Conservation (phyloP, 1,140 invertebrate genomes). For the Drosophila chauvacae region DNA sequence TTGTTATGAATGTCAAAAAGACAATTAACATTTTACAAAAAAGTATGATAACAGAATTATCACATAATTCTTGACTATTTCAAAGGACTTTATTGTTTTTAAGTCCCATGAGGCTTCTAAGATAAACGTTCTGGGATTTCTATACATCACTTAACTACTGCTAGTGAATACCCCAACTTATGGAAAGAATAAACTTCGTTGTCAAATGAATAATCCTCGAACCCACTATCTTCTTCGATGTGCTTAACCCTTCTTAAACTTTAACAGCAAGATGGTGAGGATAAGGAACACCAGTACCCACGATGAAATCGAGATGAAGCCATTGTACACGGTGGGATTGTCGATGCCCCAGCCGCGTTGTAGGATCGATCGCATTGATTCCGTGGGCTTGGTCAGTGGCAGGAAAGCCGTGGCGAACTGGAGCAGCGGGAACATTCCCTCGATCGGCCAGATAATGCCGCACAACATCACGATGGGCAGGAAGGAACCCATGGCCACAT, state of each 20-base stretch:
- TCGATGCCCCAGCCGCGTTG: constrained; percentile 94
- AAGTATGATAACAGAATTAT: constrained; percentile 5
- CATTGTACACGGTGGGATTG: constrained; percentile 92
- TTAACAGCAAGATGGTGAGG: constrained; percentile 91
- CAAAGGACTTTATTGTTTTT: not conserved
- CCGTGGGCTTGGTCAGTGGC: constrained; percentile 96
- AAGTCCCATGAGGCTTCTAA: not conserved
- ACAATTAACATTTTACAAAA: not conserved
- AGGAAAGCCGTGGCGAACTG: constrained; percentile 92
- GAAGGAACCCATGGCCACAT: constrained; percentile 96
- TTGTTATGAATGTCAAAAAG: not conserved
- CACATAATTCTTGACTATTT: constrained; percentile 8
- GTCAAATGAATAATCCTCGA: not conserved
- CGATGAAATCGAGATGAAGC: constrained; percentile 92
- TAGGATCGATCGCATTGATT: constrained; percentile 94
- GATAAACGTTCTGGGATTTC: not conserved
- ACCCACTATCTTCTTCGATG: not conserved
- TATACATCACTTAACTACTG: not conserved
- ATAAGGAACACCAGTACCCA: constrained; percentile 95
- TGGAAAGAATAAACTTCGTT: not conserved
- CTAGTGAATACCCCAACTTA: not conserved
- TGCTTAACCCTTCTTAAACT: constrained; percentile 92
- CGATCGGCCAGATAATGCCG: constrained; percentile 93
- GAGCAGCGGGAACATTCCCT: constrained; percentile 92
- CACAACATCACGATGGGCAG: constrained; percentile 96